These are phyloP conservation scores for Diplazon laetatorius DNA, from an alignment of 2,888 invertebrate species.

Conservation along the genomic window DNA sequence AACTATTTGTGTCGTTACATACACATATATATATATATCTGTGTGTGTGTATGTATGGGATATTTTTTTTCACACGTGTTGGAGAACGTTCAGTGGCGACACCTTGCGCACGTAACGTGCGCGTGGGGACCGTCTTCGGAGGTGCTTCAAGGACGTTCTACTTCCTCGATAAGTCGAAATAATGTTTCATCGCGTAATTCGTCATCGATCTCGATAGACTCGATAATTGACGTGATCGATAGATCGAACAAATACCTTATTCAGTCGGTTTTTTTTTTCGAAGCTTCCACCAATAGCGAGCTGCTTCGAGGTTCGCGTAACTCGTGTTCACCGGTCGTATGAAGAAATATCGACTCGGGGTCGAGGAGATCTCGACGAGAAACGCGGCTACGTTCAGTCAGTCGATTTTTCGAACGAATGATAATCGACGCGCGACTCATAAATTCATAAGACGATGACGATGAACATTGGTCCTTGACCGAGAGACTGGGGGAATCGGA, in stretches of 20 bases:
- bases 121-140: neutral
- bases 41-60: too few relatives aligned
- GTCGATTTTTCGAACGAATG: neutral
- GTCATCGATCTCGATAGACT: neutral
- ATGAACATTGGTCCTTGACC: too few relatives aligned
- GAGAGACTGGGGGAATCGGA: too few relatives aligned
- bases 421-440: too few relatives aligned
- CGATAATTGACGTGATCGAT: conserved; percentile 27
- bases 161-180: conserved; percentile 54
- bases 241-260: conserved; percentile 51
- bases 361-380: neutral
- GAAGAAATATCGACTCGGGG: neutral
- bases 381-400: neutral
- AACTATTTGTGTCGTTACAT: conserved; percentile 4
- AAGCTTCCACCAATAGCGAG: too few relatives aligned
- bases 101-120: neutral
- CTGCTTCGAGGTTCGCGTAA: neutral
- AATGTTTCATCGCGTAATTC: neutral
- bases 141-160: conserved; percentile 52
- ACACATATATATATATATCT: too few relatives aligned
- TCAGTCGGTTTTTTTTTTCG: neutral
- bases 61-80: conserved; percentile 20
- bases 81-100: conserved; percentile 7
- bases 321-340: neutral
- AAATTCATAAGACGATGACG: too few relatives aligned